Base-by-base conservation (phyloP, 1,140 invertebrate genomes). In the Sitophilus oryzae region DNA sequence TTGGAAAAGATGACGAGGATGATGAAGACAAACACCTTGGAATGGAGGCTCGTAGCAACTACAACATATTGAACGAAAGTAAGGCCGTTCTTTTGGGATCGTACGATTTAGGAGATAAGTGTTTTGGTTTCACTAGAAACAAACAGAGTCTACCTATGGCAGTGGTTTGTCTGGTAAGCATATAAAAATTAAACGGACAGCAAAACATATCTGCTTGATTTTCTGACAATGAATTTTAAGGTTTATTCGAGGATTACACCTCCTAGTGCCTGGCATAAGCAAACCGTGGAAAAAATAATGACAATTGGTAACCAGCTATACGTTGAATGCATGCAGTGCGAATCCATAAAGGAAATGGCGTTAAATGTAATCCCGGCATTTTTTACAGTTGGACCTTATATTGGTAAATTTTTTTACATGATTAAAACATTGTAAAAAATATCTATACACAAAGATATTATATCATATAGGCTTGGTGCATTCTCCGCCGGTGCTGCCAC, bases 171-270 rank as follows among this genome's bases (percentile, higher is more conserved):
- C 71, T 79, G 72, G 76, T 64, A 52, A 52, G 23, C 20, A 10
- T 25, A 30, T 37, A 6, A 30, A 6, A 30, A 30, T 11, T 30
- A 30, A 11, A 11, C 11, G 25, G 11, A 34, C 14, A 1, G 47
- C 14, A 22, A 36, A 1, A 20, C 2, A 11, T 5, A 3, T 8
- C 21, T 22, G 2, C 2, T 4, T 22, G 42, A 6, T 11, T 19
- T 42, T 42, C 4, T 6, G 2, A 44, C 20, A 6, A 9, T 6
- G 2, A 22, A n/a, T n/a, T 21, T 4, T 6, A 35, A 64, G 63
- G 56, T 75, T 0, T 79, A 78, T 56, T 74, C 76, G 0, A 73
- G 76, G 64, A 77, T 79, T 49, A 76, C 76, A 0, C 76, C 75
- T 4, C 74, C 77, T 0, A 76, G 74, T 48, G 74, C 73, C 0